A percentile compares a stretch with the other conserved stretches of the same genome.
These are phyloP conservation scores for Sipha maydis DNA, from an alignment of 2,888 invertebrate species.

Conservation along the genomic window DNA sequence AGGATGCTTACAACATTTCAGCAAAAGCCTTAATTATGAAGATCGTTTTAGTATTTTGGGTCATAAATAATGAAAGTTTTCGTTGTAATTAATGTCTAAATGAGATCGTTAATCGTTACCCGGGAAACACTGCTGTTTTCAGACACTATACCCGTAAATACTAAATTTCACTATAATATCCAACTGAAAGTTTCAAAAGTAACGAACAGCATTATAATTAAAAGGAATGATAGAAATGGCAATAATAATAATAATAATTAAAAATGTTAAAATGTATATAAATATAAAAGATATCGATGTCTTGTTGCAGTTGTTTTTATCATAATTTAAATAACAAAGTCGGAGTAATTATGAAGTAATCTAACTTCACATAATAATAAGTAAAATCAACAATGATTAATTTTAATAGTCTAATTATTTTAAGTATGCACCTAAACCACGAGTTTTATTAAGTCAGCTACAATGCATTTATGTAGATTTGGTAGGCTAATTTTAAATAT, in stretches of 20 bases:
- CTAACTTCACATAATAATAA: no score
- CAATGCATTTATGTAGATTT: background rate
- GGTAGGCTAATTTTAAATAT: background rate
- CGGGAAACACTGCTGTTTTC: slow-evolving; percentile 8
- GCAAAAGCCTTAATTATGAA: slow-evolving; percentile 60
- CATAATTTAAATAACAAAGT: background rate
- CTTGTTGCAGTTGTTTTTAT: background rate
- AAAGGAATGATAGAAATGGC: slow-evolving; percentile 24
- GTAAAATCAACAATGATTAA: no score
- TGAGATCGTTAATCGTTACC: slow-evolving; percentile 56
- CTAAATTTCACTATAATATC: background rate
- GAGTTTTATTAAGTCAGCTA: background rate
- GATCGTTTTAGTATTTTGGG: slow-evolving; percentile 52
- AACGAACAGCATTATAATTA: slow-evolving; percentile 26
- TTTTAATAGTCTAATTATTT: no score
- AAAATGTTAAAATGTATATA: background rate
- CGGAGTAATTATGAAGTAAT: background rate
- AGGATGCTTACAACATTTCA: slow-evolving; percentile 39
- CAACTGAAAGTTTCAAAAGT: slow-evolving; percentile 42
- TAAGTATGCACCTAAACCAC: no score
- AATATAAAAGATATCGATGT: background rate
- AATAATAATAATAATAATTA: slow-evolving; percentile 41
- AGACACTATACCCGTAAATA: slow-evolving; percentile 21
- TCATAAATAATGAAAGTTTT: slow-evolving; percentile 56
- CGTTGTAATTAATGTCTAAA: slow-evolving; percentile 52